A percentile compares a stretch with the other conserved stretches of the same genome.
Evolutionary conservation across 2,113 vertebrate genomes (phyloP).

Genomic region (Phalacrocorax pelagicus): DNA sequence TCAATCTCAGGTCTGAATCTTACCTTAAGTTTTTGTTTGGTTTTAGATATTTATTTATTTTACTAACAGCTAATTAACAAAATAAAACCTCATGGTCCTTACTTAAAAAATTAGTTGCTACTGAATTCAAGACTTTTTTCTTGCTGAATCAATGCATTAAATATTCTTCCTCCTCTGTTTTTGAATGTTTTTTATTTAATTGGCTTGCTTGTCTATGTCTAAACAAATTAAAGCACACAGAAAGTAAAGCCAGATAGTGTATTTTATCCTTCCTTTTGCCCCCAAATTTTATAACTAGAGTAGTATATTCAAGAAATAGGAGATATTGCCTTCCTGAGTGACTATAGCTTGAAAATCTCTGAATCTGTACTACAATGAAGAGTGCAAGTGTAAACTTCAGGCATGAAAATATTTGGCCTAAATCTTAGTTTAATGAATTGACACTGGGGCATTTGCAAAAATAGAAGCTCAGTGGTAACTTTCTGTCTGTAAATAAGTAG

Average conservation of each 20-base stretch:
- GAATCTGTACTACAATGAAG: background rate
- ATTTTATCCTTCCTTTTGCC: background rate
- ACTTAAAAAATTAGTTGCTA: background rate
- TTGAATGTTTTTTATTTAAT: background rate
- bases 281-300: background rate
- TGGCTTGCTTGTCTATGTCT: background rate
- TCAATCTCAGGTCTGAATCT: background rate
- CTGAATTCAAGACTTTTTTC: background rate
- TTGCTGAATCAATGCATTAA: background rate
- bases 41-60: background rate
- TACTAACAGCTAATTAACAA: background rate
- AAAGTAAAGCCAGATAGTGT: background rate
- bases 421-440: background rate
- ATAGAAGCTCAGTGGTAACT: background rate
- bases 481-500: background rate
- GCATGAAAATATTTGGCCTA: background rate
- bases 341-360: background rate
- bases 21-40: background rate
- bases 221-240: background rate
- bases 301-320: background rate
- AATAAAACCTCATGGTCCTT: background rate
- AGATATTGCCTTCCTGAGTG: background rate
- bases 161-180: background rate
- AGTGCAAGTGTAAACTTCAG: background rate
- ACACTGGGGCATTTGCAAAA: background rate